Percentiles rank a stretch among this genome's conserved stretches.
Evolutionary conservation across 2,797 vertebrate genomes (phyloP).

Genomic region (Neoniphon sammara): DNA sequence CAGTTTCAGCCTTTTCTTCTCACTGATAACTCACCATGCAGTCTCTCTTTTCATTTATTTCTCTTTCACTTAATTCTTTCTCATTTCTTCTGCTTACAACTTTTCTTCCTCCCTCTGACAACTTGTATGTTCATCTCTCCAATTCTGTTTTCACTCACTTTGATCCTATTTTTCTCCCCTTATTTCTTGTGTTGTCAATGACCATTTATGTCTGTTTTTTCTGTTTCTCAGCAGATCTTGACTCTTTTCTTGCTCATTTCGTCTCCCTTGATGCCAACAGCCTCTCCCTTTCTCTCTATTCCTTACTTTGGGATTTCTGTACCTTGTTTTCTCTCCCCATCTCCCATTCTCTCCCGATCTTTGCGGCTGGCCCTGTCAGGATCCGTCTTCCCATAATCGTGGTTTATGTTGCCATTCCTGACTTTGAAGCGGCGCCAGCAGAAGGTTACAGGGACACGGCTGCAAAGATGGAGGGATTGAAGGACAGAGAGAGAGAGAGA

Average conservation of each 20-base stretch:
- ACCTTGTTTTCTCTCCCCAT: constrained; percentile 4
- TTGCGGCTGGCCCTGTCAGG: not conserved
- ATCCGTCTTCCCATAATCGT: constrained; percentile 11
- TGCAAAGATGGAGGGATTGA: constrained; percentile 27
- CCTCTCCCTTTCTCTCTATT: not conserved
- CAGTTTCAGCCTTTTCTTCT: too few species aligned
- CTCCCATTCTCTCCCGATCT: not conserved
- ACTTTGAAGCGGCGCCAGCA: constrained; percentile 36
- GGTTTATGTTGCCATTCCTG: constrained; percentile 29
- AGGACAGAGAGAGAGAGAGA: constrained; percentile 22
- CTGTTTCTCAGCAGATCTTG: not conserved
- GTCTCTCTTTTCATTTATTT: too few species aligned
- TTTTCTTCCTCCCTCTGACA: not conserved
- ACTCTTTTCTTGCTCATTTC: not conserved
- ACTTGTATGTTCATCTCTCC: too few species aligned
- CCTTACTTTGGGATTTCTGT: not conserved
- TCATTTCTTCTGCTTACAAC: not conserved
- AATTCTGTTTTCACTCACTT: too few species aligned
- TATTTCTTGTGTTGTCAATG: not conserved
- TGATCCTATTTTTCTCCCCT: too few species aligned
- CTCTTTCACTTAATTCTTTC: not conserved
- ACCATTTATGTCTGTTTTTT: not conserved
- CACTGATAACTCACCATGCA: too few species aligned
- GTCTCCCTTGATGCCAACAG: not conserved
- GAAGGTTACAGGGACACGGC: constrained; percentile 21